These are phyloP conservation scores for Phyllotis vaccarum DNA, from an alignment of 2,797 vertebrate genomes.

Conservation along the genomic window DNA sequence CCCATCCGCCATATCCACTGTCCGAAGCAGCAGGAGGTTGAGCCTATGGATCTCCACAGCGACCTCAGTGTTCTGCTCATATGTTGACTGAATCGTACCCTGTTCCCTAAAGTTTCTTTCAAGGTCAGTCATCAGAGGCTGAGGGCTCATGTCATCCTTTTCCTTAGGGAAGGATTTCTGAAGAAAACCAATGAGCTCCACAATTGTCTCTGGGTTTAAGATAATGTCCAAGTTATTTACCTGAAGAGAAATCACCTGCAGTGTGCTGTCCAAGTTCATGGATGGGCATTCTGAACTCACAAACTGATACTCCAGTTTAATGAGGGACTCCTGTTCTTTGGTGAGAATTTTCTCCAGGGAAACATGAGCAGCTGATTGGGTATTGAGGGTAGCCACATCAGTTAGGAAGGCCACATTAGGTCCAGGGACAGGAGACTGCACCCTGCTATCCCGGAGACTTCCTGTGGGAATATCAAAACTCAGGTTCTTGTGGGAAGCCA, in stretches of 20 bases:
- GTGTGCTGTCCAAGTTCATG: conserved; percentile 96
- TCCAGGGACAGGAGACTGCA: conserved; percentile 92
- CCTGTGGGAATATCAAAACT: conserved; percentile 97
- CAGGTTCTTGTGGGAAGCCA: conserved; percentile 98
- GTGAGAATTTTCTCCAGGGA: conserved; percentile 73
- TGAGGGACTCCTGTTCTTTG: conserved; percentile 95
- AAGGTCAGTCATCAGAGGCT: conserved; percentile 85
- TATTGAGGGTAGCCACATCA: conserved; percentile 76
- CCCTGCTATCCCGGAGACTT: conserved; percentile 94
- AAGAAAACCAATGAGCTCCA: conserved; percentile 97
- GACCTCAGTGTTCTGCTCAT: conserved; percentile 95
- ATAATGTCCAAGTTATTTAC: conserved; percentile 99
- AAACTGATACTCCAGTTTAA: conserved; percentile 98
- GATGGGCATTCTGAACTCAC: conserved; percentile 98
- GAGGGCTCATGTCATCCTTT: conserved; percentile 89
- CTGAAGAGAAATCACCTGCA: conserved; percentile 96
- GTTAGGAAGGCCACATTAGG: conserved; percentile 68
- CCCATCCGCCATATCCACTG: conserved; percentile 91
- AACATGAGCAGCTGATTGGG: conserved; percentile 80
- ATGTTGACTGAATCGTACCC: conserved; percentile 93
- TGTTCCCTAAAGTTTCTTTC: conserved; percentile 88
- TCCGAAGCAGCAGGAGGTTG: conserved; percentile 96
- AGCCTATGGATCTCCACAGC: conserved; percentile 98
- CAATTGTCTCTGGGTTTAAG: conserved; percentile 98
- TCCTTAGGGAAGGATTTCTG: conserved; percentile 98